Evolutionary conservation across 2,797 vertebrate species (phyloP).

Genomic region (Salmo trutta): DNA sequence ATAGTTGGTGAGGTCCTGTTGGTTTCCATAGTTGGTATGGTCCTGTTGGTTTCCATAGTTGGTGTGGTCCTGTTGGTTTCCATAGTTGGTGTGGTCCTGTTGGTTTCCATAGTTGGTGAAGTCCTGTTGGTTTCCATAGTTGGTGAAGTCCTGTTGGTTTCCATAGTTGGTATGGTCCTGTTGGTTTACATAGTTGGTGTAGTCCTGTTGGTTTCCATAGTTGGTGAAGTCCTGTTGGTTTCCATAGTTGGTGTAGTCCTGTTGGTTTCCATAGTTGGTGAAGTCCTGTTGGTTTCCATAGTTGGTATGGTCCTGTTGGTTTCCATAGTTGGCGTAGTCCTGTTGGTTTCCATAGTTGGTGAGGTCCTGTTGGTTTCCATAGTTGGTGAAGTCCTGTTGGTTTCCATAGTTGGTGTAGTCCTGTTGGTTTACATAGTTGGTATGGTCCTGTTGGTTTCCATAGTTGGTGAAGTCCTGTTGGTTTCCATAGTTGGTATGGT

Average conservation of each 20-base stretch:
- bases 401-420: slow-evolving; percentile 33
- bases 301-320: slow-evolving; percentile 34
- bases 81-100: slow-evolving; percentile 43
- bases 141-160: not conserved
- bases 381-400: not conserved
- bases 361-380: not conserved
- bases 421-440: slow-evolving; percentile 33
- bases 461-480: slow-evolving; percentile 28
- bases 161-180: not conserved
- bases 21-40: no score
- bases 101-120: slow-evolving; percentile 48
- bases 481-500: no score
- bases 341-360: no score
- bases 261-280: not conserved
- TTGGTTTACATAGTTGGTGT: slow-evolving; percentile 53
- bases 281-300: slow-evolving; percentile 38
- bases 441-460: slow-evolving; percentile 35
- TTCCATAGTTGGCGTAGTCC: slow-evolving; percentile 47
- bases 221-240: slow-evolving; percentile 20
- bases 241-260: not conserved
- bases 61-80: slow-evolving; percentile 32
- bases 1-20: slow-evolving; percentile 29
- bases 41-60: not conserved
- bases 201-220: slow-evolving; percentile 37
- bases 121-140: no score